Base-by-base conservation (phyloP, 2,113 vertebrate genomes). In the Nothocercus nigrocapillus region DNA sequence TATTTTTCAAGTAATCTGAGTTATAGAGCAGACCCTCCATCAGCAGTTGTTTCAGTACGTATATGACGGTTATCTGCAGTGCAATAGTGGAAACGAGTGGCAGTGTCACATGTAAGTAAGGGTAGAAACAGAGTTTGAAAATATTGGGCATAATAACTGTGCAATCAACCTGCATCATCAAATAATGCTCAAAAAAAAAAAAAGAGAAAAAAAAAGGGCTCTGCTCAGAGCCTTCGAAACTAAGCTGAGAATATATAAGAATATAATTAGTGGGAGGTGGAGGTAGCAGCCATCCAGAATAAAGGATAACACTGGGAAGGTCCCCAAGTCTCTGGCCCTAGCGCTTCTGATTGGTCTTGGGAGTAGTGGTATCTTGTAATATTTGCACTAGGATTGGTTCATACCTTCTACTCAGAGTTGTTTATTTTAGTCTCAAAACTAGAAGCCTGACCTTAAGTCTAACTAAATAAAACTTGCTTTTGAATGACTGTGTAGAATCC, bases 311-410 rank as follows among this genome's bases (percentile, higher is more conserved):
- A 3, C 5, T 10, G 45, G 28, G 20, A 7, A 80, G 76, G 21
- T 49, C 5, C 3, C 9, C 2, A 9, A 54, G 21, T 30, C 15
- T 2, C 7, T 45, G 42, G 13, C 18, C 5, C 5, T n/a, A 40
- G 28, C 8, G 20, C 21, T 84, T 88, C 49, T 70, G 12, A 11
- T 47, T 38, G 7, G 14, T 10, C 10, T 42, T 84, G 28, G 13
- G 28, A 69, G 25, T 15, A 54, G 53, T 40, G n/a, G 30, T 75
- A 20, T 9, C 13, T 22, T 73, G 7, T 7, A 27, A 19, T 73
- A 49, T 79, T 69, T 83, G 42, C 17, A 24, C 14, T 13, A 32
- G 13, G 56, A 18, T 44, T 34, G 14, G 21, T 84, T 58, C 47
- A 21, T 80, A 64, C 6, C 9, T 75, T 34, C 49, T 75, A 18